Conservation (phyloP, 2,797 vertebrate species). For the Uromys caudimaculatus region DNA sequence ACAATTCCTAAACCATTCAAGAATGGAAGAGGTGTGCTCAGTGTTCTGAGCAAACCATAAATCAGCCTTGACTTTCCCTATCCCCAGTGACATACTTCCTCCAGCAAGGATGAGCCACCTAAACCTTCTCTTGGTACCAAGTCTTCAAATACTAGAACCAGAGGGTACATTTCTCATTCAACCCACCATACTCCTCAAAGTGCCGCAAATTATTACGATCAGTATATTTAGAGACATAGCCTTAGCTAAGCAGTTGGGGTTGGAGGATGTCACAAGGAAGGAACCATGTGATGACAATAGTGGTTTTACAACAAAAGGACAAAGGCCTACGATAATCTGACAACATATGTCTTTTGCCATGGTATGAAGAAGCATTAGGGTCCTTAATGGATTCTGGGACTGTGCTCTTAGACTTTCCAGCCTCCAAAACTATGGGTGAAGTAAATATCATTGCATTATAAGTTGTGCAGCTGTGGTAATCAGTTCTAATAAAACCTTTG, state of each 20-base stretch:
- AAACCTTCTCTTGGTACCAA: background rate
- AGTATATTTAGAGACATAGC: background rate
- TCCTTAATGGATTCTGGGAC: too few relatives aligned
- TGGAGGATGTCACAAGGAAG: background rate
- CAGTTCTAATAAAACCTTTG: background rate
- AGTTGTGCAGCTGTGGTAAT: background rate
- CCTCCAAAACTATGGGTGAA: background rate
- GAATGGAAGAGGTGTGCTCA: background rate
- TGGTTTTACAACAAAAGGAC: background rate
- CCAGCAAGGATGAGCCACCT: background rate
- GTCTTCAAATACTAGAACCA: too few relatives aligned
- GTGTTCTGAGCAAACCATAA: background rate
- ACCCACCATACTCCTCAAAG: background rate
- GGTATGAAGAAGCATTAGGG: background rate
- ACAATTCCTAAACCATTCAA: background rate
- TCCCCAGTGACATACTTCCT: background rate
- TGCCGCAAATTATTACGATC: background rate
- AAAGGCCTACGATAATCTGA: background rate
- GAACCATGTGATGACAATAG: too few relatives aligned
- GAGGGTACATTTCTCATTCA: background rate
- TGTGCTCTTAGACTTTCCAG: background rate
- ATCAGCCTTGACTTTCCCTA: background rate
- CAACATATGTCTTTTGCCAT: background rate
- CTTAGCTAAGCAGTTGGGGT: background rate
- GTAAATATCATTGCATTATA: background rate